A percentile compares a stretch with the other conserved stretches of the same genome.
phyloP scores from a whole-genome alignment of 30 jellyfish, hydroid and myxozoan species.

The Mastigias papua region DNA sequence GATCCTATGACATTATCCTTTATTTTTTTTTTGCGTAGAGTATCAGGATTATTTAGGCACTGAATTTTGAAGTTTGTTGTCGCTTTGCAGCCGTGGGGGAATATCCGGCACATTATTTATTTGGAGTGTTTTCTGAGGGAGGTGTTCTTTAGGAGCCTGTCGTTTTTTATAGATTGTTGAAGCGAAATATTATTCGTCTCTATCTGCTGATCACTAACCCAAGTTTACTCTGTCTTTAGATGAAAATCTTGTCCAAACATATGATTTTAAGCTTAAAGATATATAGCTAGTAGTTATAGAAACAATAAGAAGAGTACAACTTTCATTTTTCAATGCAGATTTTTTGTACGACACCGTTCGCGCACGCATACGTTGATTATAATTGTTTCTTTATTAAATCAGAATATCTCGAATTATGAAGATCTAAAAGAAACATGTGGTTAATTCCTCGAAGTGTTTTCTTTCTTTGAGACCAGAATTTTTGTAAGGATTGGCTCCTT shows the following conservation, averaged over 20 bases:
- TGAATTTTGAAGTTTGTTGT: too few relatives aligned
- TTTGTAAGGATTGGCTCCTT: too few relatives aligned
- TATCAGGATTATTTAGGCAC: too few relatives aligned
- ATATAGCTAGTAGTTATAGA: background rate
- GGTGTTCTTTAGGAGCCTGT: background rate
- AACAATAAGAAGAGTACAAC: background rate
- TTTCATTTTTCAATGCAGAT: constrained; percentile 27
- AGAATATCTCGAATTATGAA: background rate
- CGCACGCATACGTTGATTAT: constrained; percentile 25
- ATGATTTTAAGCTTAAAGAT: constrained; percentile 1
- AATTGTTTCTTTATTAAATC: background rate
- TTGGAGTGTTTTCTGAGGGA: background rate
- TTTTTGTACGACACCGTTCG: constrained; percentile 35
- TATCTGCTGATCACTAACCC: background rate
- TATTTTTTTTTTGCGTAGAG: too few relatives aligned
- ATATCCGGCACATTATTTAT: too few relatives aligned
- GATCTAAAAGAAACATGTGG: background rate
- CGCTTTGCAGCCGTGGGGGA: background rate
- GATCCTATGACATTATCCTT: too few relatives aligned
- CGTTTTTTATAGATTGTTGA: background rate
- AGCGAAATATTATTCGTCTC: background rate
- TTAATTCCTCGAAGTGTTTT: background rate
- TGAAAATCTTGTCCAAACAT: background rate
- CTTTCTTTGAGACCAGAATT: too few relatives aligned
- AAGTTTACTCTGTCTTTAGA: background rate